Conservation (phyloP, 2,113 vertebrate genomes). For the Syngnathus typhle region DNA sequence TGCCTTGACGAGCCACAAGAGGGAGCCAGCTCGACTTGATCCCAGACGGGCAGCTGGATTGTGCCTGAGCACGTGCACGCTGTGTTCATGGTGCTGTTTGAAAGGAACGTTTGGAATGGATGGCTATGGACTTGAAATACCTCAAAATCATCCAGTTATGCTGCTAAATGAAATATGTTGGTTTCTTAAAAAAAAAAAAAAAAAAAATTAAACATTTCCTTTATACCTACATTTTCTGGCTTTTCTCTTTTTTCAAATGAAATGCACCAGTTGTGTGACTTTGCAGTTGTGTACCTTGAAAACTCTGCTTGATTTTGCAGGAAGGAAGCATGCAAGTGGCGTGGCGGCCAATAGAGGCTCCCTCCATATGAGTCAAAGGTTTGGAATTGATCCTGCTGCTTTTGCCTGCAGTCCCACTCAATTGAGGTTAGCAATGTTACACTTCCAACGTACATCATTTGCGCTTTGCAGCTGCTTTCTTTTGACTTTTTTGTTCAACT, state of each 20-base stretch:
- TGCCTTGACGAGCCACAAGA: conserved; percentile 68
- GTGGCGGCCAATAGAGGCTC: too few species aligned
- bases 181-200: conserved; percentile 58
- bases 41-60: conserved; percentile 51
- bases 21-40: conserved; percentile 57
- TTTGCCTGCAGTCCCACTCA: too few species aligned
- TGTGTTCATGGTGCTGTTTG: conserved; percentile 17
- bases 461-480: background rate
- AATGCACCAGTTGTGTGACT: background rate
- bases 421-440: too few species aligned
- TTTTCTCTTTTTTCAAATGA: background rate
- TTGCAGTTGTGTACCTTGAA: too few species aligned
- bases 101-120: conserved; percentile 45
- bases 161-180: conserved; percentile 74
- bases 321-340: too few species aligned
- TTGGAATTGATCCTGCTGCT: too few species aligned
- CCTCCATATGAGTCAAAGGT: too few species aligned
- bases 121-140: conserved; percentile 71
- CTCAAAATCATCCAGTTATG: conserved; percentile 76
- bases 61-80: conserved; percentile 7
- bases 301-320: too few species aligned
- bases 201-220: conserved; percentile 67
- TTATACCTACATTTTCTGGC: conserved; percentile 44
- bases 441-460: too few species aligned
- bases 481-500: background rate